A percentile compares a stretch with the other conserved stretches of the same genome.
Conservation (phyloP, 2,113 vertebrate species). For the Dipodomys merriami region DNA sequence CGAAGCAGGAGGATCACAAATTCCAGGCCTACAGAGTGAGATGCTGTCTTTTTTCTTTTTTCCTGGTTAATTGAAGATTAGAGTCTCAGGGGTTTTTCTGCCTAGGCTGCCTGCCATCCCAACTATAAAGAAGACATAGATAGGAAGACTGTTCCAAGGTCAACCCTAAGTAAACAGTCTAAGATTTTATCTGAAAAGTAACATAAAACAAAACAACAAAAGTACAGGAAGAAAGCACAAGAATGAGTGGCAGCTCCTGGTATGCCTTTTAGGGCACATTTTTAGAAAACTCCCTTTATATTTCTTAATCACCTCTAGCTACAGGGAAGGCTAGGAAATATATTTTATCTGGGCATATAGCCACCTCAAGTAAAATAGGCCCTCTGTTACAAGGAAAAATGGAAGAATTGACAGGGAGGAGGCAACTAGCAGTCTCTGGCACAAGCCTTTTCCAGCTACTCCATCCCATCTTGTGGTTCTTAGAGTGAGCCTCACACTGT, state of each 20-base stretch:
- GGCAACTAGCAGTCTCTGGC: slow-evolving; percentile 78
- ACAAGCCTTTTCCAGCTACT: slow-evolving; percentile 66
- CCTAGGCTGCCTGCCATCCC: too few relatives aligned
- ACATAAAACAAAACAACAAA: too few relatives aligned
- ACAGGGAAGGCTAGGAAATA: slow-evolving; percentile 52
- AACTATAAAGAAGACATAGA: too few relatives aligned
- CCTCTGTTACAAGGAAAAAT: slow-evolving; percentile 67
- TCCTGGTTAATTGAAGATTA: too few relatives aligned
- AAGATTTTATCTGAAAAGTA: too few relatives aligned
- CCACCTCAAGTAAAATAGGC: slow-evolving; percentile 59
- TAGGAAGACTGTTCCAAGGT: too few relatives aligned
- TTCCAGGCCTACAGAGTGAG: not conserved
- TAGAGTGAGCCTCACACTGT: slow-evolving; percentile 39
- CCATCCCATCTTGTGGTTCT: slow-evolving; percentile 64
- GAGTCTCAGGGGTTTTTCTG: not conserved
- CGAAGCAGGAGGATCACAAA: not conserved
- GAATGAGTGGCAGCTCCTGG: not conserved
- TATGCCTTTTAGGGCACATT: slow-evolving; percentile 47
- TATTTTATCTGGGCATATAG: slow-evolving; percentile 57
- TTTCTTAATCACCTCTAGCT: slow-evolving; percentile 42
- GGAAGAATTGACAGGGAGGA: slow-evolving; percentile 61
- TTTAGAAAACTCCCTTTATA: slow-evolving; percentile 29
- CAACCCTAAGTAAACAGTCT: too few relatives aligned
- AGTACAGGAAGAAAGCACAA: not conserved
- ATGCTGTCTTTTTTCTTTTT: not conserved